A percentile compares a stretch with the other conserved stretches of the same genome.
Evolutionary conservation across 2,888 invertebrate species (phyloP).

Genomic region (Eupithecia exiguata): DNA sequence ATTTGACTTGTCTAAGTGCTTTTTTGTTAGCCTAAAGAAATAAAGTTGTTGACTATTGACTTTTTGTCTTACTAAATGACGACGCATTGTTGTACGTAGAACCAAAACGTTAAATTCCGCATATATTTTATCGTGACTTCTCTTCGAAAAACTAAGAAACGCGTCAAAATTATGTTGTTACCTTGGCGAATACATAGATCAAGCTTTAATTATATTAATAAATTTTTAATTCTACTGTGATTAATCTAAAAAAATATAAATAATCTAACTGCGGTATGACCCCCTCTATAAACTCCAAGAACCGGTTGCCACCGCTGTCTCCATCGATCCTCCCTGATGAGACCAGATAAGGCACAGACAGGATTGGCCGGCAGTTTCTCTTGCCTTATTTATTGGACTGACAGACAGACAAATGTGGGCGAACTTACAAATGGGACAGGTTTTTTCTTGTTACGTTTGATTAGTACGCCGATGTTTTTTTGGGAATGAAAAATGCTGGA

Average conservation of each 20-base stretch:
- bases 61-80: too few species aligned
- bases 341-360: conserved; percentile 79
- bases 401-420: conserved; percentile 78
- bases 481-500: conserved; percentile 36
- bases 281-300: conserved; percentile 55
- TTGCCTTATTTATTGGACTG: conserved; percentile 78
- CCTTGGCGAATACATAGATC: too few species aligned
- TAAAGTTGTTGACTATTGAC: too few species aligned
- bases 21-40: too few species aligned
- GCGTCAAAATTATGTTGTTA: too few species aligned
- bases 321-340: conserved; percentile 72
- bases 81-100: too few species aligned
- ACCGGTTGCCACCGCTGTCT: conserved; percentile 61
- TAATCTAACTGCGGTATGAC: conserved; percentile 38
- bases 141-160: too few species aligned
- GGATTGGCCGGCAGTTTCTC: conserved; percentile 72
- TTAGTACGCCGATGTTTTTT: conserved; percentile 58
- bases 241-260: neutral
- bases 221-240: too few species aligned
- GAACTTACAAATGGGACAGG: conserved; percentile 66
- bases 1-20: too few species aligned
- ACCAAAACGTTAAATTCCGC: too few species aligned
- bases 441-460: conserved; percentile 70
- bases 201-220: too few species aligned
- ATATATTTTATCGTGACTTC: too few species aligned